These are phyloP conservation scores for Cylindroiulus punctatus DNA, from an alignment of 2,888 invertebrate genomes.

Conservation along the genomic window DNA sequence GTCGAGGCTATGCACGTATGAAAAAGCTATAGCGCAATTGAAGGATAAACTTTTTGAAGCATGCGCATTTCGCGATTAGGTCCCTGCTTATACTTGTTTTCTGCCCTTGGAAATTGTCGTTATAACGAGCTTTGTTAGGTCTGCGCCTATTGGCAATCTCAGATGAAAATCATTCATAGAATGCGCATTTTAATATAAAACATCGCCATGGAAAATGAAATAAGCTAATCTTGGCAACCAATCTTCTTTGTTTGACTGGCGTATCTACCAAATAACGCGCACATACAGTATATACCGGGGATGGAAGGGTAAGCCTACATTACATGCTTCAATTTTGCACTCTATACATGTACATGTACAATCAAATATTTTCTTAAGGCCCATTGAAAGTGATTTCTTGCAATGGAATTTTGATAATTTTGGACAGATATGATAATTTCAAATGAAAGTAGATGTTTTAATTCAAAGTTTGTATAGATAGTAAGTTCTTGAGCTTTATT, in stretches of 20 bases:
- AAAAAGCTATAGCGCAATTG: background rate
- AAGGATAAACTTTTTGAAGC: background rate
- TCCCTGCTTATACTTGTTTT: background rate
- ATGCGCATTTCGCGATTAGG: background rate
- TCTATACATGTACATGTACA: background rate
- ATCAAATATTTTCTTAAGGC: too few species aligned
- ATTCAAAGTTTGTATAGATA: too few species aligned
- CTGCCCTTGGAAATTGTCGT: background rate
- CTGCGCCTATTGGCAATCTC: background rate
- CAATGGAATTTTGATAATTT: too few species aligned
- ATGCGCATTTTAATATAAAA: background rate
- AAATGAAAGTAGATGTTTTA: too few species aligned
- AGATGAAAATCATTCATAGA: background rate
- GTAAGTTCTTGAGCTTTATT: too few species aligned
- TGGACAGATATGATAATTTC: too few species aligned
- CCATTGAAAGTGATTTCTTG: too few species aligned
- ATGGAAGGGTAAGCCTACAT: background rate
- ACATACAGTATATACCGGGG: too few species aligned
- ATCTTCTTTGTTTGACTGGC: conserved; percentile 21
- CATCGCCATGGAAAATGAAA: background rate
- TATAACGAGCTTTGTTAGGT: background rate
- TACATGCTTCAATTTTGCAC: background rate
- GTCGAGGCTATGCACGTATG: background rate
- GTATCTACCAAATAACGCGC: background rate
- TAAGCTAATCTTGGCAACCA: conserved; percentile 11